Evolutionary conservation across 2,797 vertebrate genomes (phyloP).

Genomic region (Strix occidentalis): DNA sequence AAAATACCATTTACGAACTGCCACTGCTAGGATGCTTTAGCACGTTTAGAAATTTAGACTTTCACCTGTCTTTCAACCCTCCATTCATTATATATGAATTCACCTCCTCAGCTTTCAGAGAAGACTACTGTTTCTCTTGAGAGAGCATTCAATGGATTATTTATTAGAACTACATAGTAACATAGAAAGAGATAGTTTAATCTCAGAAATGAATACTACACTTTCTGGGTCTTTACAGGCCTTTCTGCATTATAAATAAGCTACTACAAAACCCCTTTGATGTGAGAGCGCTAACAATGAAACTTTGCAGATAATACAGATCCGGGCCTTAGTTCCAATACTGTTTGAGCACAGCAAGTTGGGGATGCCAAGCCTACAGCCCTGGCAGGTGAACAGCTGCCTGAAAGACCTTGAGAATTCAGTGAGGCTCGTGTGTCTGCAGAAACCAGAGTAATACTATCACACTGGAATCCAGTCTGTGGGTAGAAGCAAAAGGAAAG

Average conservation of each 20-base stretch:
- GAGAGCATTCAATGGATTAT: neutral
- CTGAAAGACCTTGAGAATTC: neutral
- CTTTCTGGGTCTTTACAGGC: neutral
- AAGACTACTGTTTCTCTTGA: neutral
- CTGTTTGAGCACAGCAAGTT: neutral
- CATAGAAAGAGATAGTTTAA: neutral
- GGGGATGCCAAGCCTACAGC: neutral
- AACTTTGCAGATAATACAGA: neutral
- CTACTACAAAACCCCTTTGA: neutral
- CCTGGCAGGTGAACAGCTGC: neutral
- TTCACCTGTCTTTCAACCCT: neutral
- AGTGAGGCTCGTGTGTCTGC: neutral
- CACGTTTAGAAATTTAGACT: neutral
- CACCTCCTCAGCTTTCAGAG: neutral
- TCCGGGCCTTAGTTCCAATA: neutral
- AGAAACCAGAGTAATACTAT: neutral
- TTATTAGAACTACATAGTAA: neutral
- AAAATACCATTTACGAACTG: neutral
- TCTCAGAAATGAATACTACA: neutral
- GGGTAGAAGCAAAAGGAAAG: neutral
- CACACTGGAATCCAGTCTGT: neutral
- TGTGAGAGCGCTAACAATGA: neutral
- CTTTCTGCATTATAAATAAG: conserved; percentile 4
- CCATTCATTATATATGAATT: neutral
- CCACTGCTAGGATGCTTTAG: neutral